phyloP scores from a whole-genome alignment of 2,797 vertebrate genomes.

The Sciaenops ocellatus region DNA sequence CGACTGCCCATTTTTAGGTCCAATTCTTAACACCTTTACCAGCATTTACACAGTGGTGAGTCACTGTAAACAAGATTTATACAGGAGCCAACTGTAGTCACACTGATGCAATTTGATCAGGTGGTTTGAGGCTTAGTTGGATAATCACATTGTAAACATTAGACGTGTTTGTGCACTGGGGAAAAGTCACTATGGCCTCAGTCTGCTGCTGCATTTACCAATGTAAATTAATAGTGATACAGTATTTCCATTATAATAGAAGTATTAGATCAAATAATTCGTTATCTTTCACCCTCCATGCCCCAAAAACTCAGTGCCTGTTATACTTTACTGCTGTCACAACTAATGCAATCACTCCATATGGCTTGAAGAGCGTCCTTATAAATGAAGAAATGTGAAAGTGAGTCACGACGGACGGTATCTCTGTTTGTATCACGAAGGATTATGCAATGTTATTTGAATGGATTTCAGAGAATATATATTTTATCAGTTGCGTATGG shows the following conservation, averaged over 20 bases:
- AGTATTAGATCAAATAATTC: neutral
- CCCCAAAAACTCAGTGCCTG: constrained; percentile 24
- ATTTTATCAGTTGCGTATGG: constrained; percentile 50
- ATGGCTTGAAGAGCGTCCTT: constrained; percentile 39
- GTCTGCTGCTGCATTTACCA: constrained; percentile 22
- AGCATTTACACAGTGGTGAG: constrained; percentile 35
- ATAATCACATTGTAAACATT: constrained; percentile 24
- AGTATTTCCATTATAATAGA: neutral
- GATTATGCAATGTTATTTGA: constrained; percentile 41
- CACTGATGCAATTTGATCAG: constrained; percentile 26
- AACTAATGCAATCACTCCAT: constrained; percentile 56
- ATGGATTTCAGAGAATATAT: constrained; percentile 39
- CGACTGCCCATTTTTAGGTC: constrained; percentile 52
- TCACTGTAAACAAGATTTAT: constrained; percentile 19
- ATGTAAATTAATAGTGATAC: constrained; percentile 3
- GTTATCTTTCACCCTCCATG: constrained; percentile 24
- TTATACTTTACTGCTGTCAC: constrained; percentile 32
- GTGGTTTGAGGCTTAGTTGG: constrained; percentile 7
- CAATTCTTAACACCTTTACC: constrained; percentile 37
- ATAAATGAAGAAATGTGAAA: constrained; percentile 52
- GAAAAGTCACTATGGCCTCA: neutral
- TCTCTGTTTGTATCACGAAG: constrained; percentile 20
- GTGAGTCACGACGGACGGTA: constrained; percentile 46
- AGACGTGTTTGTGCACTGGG: neutral
- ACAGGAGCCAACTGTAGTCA: constrained; percentile 14